A percentile compares a stretch with the other conserved stretches of the same genome.
phyloP scores from a whole-genome alignment of 1,140 invertebrate species.

The Platyscapa corneri region DNA sequence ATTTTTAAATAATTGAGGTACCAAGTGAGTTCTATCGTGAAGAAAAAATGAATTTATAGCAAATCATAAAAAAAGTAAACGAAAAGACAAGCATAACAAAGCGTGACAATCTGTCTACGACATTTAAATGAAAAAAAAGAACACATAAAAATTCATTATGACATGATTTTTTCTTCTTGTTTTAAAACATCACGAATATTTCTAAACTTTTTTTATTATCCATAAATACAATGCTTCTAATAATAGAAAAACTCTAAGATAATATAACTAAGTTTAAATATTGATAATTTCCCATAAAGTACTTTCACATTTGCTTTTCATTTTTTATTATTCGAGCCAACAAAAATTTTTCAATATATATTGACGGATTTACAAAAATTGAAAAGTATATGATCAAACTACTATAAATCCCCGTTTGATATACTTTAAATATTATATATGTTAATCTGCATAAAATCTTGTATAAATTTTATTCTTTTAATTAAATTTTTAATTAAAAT shows the following conservation, averaged over 20 bases:
- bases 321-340: not conserved
- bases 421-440: too few relatives aligned
- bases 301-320: not conserved
- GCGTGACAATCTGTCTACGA: not conserved
- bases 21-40: not conserved
- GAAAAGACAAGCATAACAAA: not conserved
- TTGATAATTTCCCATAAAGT: not conserved
- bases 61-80: not conserved
- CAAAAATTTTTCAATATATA: too few relatives aligned
- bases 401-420: too few relatives aligned
- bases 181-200: not conserved
- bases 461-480: too few relatives aligned
- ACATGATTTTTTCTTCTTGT: not conserved
- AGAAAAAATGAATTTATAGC: not conserved
- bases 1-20: not conserved
- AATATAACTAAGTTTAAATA: not conserved
- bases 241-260: too few relatives aligned
- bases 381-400: too few relatives aligned
- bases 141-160: not conserved
- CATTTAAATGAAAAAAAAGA: not conserved
- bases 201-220: too few relatives aligned
- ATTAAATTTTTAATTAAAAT: too few relatives aligned
- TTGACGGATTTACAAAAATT: too few relatives aligned
- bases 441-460: too few relatives aligned
- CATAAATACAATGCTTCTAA: too few relatives aligned